These are phyloP conservation scores for Druon quercuslanigerum DNA, from an alignment of 1,140 invertebrate species.

Conservation along the genomic window DNA sequence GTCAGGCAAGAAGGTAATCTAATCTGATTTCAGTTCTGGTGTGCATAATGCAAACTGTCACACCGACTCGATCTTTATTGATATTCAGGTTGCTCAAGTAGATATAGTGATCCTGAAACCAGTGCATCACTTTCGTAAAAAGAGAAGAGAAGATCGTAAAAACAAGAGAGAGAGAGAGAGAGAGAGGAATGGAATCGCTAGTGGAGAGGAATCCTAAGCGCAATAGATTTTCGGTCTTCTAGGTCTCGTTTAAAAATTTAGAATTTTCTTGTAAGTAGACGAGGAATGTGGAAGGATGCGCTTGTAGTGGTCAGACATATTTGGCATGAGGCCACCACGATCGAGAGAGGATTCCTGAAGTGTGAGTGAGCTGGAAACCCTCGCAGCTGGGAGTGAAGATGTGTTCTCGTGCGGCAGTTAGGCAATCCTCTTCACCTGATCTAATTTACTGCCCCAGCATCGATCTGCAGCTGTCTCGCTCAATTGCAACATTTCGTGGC, in stretches of 20 bases:
- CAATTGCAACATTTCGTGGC: constrained; percentile 58
- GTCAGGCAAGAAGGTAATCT: constrained; percentile 20
- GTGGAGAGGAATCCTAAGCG: too few relatives aligned
- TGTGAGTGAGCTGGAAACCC: constrained; percentile 48
- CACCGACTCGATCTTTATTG: constrained; percentile 60
- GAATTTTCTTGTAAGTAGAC: not conserved
- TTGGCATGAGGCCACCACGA: not conserved
- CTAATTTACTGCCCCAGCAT: constrained; percentile 71
- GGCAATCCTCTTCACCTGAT: constrained; percentile 71
- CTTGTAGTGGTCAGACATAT: not conserved
- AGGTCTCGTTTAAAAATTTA: not conserved
- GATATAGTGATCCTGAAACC: constrained; percentile 51
- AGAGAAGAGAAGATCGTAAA: not conserved
- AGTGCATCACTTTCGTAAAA: constrained; percentile 5
- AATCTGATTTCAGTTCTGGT: constrained; percentile 21
- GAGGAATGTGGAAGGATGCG: not conserved
- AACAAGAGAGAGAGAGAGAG: too few relatives aligned
- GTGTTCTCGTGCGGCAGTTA: constrained; percentile 60
- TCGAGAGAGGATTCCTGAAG: constrained; percentile 43
- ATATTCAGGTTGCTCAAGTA: constrained; percentile 61
- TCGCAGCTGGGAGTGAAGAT: constrained; percentile 55
- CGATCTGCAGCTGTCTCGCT: constrained; percentile 69
- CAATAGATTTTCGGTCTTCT: not conserved
- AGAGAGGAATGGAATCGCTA: too few relatives aligned
- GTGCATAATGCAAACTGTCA: constrained; percentile 41